A percentile compares a stretch with the other conserved stretches of the same genome.
Conservation (phyloP, 1,140 invertebrate species). For the Drosophila sturtevanti region DNA sequence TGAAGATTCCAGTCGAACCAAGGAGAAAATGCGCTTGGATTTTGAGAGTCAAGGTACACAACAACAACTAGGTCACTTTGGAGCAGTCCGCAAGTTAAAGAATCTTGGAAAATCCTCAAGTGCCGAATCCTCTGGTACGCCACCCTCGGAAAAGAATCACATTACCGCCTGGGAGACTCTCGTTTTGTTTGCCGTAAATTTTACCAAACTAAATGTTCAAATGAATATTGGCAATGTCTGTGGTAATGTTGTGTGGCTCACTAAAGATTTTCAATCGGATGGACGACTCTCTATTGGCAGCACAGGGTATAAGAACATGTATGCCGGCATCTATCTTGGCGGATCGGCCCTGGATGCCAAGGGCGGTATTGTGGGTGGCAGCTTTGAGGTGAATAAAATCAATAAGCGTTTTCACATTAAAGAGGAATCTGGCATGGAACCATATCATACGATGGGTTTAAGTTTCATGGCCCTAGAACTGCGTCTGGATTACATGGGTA, state of each 20-base stretch:
- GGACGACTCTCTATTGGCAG: slow-evolving; percentile 96
- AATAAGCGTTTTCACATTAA: slow-evolving; percentile 94
- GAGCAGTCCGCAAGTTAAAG: slow-evolving; percentile 83
- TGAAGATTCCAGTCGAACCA: slow-evolving; percentile 47
- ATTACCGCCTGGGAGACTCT: slow-evolving; percentile 95
- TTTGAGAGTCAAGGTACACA: slow-evolving; percentile 47
- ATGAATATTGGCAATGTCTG: slow-evolving; percentile 99
- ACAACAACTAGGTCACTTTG: slow-evolving; percentile 63
- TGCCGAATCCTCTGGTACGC: slow-evolving; percentile 72
- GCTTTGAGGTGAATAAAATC: slow-evolving; percentile 94
- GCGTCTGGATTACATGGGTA: slow-evolving; percentile 97
- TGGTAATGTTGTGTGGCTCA: slow-evolving; percentile 97
- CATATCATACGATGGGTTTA: slow-evolving; percentile 93
- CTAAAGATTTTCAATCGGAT: slow-evolving; percentile 94
- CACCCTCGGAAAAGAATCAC: slow-evolving; percentile 79
- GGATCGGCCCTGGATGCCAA: slow-evolving; percentile 96
- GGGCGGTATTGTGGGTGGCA: slow-evolving; percentile 97
- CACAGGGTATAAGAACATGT: slow-evolving; percentile 96
- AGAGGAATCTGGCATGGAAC: slow-evolving; percentile 94
- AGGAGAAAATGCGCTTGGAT: slow-evolving; percentile 67
- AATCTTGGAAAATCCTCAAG: slow-evolving; percentile 82
- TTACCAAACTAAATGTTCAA: slow-evolving; percentile 96
- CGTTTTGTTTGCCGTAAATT: slow-evolving; percentile 97
- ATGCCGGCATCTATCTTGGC: slow-evolving; percentile 93
- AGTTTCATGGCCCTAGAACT: slow-evolving; percentile 93